Conservation (phyloP, 2,113 vertebrate genomes). For the Phrynosoma platyrhinos region DNA sequence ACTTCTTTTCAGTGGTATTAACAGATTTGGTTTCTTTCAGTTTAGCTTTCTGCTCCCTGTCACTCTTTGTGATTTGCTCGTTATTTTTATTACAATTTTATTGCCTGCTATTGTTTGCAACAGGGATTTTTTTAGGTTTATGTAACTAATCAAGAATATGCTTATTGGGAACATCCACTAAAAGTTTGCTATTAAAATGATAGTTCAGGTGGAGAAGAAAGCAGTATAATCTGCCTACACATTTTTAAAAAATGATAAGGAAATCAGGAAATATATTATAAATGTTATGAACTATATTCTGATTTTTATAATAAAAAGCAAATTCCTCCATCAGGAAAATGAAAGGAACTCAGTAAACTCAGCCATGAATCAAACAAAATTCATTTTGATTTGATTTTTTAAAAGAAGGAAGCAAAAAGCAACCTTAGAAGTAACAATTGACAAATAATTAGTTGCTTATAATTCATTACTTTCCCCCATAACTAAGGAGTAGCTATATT, state of each 20-base stretch:
- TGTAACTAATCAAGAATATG: not conserved
- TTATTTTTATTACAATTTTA: not conserved
- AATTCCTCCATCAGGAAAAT: not conserved
- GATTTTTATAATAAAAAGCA: not conserved
- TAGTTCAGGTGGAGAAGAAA: not conserved
- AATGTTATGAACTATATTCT: not conserved
- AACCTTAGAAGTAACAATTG: too few species aligned
- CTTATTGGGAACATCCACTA: too few species aligned
- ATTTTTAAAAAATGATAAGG: not conserved
- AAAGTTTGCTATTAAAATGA: not conserved
- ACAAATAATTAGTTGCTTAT: too few species aligned
- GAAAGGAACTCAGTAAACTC: not conserved
- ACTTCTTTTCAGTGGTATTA: not conserved
- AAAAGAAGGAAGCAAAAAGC: too few species aligned
- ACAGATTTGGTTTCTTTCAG: slow-evolving; percentile 19
- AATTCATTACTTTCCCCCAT: too few species aligned
- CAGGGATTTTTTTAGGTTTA: not conserved
- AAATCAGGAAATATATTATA: not conserved
- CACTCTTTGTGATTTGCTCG: not conserved
- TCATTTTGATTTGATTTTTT: too few species aligned
- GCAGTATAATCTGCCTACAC: not conserved
- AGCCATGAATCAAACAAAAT: not conserved
- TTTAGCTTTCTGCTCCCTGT: not conserved
- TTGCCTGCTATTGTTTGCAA: not conserved
- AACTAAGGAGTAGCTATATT: too few species aligned